These are phyloP conservation scores for Hypomesus transpacificus DNA, from an alignment of 2,113 vertebrate species.

Conservation along the genomic window DNA sequence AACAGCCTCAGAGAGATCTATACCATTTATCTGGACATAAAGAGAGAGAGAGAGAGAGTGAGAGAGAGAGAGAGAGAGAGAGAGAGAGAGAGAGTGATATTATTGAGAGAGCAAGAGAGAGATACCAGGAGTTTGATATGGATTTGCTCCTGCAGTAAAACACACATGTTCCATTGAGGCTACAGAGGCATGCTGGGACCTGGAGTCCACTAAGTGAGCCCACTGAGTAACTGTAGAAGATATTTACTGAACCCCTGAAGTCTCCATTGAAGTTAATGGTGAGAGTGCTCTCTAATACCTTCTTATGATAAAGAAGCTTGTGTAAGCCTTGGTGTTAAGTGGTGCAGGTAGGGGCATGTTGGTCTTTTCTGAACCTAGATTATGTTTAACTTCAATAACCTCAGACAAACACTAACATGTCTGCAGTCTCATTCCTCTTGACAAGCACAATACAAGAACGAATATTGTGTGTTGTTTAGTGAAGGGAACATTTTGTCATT, in stretches of 20 bases:
- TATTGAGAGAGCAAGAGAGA: not conserved
- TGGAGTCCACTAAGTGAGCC: conserved; percentile 49
- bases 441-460: not conserved
- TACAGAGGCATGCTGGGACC: conserved; percentile 27
- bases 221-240: conserved; percentile 47
- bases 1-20: not conserved
- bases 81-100: not conserved
- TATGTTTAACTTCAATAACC: conserved; percentile 44
- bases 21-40: not conserved
- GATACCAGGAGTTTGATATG: not conserved
- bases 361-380: conserved; percentile 33
- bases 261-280: conserved; percentile 13
- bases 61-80: not conserved
- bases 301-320: conserved; percentile 16
- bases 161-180: not conserved
- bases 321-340: not conserved
- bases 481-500: conserved; percentile 1
- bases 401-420: conserved; percentile 20
- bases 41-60: not conserved
- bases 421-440: not conserved
- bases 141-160: not conserved
- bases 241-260: conserved; percentile 49
- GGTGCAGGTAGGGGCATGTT: conserved; percentile 53
- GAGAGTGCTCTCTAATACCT: conserved; percentile 31
- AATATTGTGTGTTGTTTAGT: not conserved